Percentiles rank a stretch among this genome's conserved stretches.
These are phyloP conservation scores for Mus musculus DNA, from an alignment of 2,113 vertebrate genomes.

Conservation along the genomic window DNA sequence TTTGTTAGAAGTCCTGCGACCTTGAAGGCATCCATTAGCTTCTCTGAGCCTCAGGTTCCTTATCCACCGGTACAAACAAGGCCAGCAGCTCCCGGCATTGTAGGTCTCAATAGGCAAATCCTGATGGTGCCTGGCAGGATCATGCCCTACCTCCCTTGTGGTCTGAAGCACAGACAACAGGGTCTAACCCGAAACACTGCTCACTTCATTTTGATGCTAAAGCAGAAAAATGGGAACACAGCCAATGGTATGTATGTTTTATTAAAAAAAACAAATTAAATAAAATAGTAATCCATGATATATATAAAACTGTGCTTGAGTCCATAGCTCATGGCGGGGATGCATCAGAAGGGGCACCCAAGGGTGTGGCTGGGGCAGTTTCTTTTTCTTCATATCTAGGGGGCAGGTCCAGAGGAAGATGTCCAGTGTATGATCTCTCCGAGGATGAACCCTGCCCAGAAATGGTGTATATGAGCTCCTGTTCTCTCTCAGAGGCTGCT, in stretches of 20 bases:
- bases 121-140: accelerated
- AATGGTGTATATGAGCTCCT: slow-evolving; percentile 83
- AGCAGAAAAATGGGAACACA: neutral
- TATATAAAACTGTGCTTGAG: slow-evolving; percentile 71
- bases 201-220: neutral
- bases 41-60: neutral
- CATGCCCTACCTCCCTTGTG: accelerated
- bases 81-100: neutral
- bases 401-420: slow-evolving; percentile 80
- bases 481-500: slow-evolving; percentile 62
- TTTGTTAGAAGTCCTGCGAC: neutral
- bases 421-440: slow-evolving; percentile 56
- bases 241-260: slow-evolving; percentile 63
- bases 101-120: neutral
- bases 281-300: slow-evolving; percentile 70
- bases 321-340: slow-evolving; percentile 60
- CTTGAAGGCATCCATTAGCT: neutral
- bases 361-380: neutral
- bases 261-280: slow-evolving; percentile 77
- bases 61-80: neutral
- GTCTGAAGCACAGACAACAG: neutral
- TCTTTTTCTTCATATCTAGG: slow-evolving; percentile 87
- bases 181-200: neutral
- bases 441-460: slow-evolving; percentile 78
- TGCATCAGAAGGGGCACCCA: slow-evolving; percentile 60